A percentile compares a stretch with the other conserved stretches of the same genome.
These are phyloP conservation scores for Alces alces DNA, from an alignment of 2,113 vertebrate genomes.

Conservation along the genomic window DNA sequence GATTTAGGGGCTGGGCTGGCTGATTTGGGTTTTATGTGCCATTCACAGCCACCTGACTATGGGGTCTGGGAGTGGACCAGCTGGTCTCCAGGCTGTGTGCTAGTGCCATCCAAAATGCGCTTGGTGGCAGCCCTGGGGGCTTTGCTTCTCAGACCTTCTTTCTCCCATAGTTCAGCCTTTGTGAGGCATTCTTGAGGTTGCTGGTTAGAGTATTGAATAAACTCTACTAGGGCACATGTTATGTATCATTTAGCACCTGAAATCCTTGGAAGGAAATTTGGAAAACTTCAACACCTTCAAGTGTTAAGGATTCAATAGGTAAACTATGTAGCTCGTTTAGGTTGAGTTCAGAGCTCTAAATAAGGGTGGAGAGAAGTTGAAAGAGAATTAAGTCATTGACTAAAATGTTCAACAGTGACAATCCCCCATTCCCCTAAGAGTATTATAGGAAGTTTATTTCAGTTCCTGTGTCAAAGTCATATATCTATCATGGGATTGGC, in stretches of 20 bases:
- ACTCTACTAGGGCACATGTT: background rate
- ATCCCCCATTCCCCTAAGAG: background rate
- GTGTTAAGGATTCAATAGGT: constrained; percentile 23
- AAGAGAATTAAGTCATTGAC: constrained; percentile 64
- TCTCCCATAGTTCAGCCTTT: background rate
- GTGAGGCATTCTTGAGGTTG: background rate
- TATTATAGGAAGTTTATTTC: constrained; percentile 66
- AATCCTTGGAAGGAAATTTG: constrained; percentile 24
- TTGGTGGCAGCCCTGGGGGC: background rate
- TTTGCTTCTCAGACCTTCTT: background rate
- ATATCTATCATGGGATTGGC: constrained; percentile 52
- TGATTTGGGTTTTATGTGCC: background rate
- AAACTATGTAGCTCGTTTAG: constrained; percentile 19
- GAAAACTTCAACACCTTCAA: constrained; percentile 38
- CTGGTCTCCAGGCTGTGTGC: background rate
- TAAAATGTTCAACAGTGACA: constrained; percentile 64
- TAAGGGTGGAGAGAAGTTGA: constrained; percentile 47
- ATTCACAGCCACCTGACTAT: background rate
- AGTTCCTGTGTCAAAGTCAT: constrained; percentile 60
- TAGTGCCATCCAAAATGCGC: background rate
- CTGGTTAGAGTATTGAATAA: background rate
- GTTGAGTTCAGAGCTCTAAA: constrained; percentile 55
- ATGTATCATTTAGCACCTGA: background rate
- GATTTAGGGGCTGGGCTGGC: background rate
- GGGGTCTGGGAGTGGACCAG: background rate